Evolutionary conservation across 2,888 invertebrate species (phyloP).

Genomic region (Drosophila emarginata): DNA sequence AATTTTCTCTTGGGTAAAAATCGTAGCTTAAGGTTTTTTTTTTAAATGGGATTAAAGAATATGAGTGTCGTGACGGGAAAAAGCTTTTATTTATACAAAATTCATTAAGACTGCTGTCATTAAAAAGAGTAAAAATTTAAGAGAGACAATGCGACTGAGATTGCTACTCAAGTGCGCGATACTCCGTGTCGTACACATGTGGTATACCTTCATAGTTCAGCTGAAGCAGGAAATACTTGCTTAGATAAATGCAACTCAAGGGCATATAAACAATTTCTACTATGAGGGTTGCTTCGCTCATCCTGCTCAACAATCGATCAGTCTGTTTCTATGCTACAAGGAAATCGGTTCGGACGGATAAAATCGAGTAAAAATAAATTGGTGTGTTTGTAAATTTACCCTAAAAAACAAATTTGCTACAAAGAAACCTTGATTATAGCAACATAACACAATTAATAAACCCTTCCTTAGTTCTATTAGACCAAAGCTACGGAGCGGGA

Average conservation of each 20-base stretch:
- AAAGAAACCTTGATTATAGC: not conserved
- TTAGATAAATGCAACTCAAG: conserved; percentile 1
- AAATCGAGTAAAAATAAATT: not conserved
- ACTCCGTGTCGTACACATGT: not conserved
- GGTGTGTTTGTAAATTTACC: too few species aligned
- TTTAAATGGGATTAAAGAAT: too few species aligned
- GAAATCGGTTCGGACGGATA: not conserved
- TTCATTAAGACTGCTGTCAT: not conserved
- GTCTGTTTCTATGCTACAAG: conserved; percentile 41
- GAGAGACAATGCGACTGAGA: conserved; percentile 12
- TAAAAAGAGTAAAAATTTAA: not conserved
- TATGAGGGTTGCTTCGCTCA: not conserved
- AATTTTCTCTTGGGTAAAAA: too few species aligned
- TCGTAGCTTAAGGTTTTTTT: too few species aligned
- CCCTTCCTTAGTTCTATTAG: conserved; percentile 55
- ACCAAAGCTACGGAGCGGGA: not conserved
- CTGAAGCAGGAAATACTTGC: not conserved
- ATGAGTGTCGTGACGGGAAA: not conserved
- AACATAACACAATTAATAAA: conserved; percentile 31
- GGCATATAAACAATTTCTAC: conserved; percentile 5
- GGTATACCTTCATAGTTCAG: conserved; percentile 16
- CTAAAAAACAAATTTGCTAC: not conserved
- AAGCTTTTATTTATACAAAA: not conserved
- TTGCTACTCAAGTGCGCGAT: conserved; percentile 12
- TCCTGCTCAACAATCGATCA: conserved; percentile 42